Conservation (phyloP, 2,888 invertebrate species). For the Prosopocoilus inquinatus region DNA sequence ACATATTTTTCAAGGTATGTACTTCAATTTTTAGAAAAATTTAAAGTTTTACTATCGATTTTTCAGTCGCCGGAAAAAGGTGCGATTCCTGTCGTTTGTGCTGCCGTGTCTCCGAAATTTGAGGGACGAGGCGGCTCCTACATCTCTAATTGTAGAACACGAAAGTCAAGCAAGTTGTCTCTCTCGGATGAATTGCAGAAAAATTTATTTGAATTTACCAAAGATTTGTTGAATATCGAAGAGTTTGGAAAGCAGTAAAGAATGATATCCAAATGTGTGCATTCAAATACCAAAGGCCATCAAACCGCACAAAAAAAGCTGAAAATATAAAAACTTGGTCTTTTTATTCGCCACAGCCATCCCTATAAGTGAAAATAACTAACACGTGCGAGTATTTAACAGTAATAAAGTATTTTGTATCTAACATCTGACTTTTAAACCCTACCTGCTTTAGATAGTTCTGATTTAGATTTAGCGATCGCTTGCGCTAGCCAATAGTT, state of each 20-base stretch:
- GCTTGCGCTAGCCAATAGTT: too few relatives aligned
- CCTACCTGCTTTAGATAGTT: too few relatives aligned
- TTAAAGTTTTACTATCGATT: conserved; percentile 9
- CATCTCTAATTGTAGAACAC: conserved; percentile 67
- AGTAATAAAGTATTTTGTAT: too few relatives aligned
- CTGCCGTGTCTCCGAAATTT: conserved; percentile 71
- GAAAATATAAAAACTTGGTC: too few relatives aligned
- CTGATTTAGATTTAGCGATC: too few relatives aligned
- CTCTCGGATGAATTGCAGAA: conserved; percentile 54
- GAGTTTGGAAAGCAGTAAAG: conserved; percentile 45
- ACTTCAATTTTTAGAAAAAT: conserved; percentile 15
- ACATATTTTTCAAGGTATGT: conserved; percentile 72
- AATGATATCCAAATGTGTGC: too few relatives aligned
- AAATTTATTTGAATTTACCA: conserved; percentile 67
- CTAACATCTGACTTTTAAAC: too few relatives aligned
- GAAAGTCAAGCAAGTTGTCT: neutral
- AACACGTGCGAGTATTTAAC: too few relatives aligned
- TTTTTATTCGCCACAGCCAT: too few relatives aligned
- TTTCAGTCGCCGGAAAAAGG: conserved; percentile 74
- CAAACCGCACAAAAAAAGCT: too few relatives aligned
- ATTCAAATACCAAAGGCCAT: too few relatives aligned
- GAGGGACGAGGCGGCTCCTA: conserved; percentile 79
- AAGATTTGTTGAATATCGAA: conserved; percentile 58
- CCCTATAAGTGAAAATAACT: too few relatives aligned
- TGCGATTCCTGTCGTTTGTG: conserved; percentile 72